A percentile compares a stretch with the other conserved stretches of the same genome.
Evolutionary conservation across 2,888 invertebrate species (phyloP).

Genomic region (Trachelus stipa): DNA sequence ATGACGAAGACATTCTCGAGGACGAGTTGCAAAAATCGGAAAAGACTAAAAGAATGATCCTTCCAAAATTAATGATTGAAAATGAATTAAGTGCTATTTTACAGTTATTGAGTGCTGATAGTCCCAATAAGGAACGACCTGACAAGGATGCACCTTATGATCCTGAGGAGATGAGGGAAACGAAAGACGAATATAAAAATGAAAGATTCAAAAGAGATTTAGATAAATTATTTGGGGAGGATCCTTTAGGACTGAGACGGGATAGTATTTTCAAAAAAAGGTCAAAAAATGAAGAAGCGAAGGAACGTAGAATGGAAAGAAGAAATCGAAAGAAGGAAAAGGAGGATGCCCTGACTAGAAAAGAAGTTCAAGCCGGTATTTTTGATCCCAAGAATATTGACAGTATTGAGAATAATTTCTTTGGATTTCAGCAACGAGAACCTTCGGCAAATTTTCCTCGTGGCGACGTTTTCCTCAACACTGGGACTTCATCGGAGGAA

Average conservation of each 20-base stretch:
- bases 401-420: slow-evolving; percentile 46
- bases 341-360: slow-evolving; percentile 17
- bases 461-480: slow-evolving; percentile 40
- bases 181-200: neutral
- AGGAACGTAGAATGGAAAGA: slow-evolving; percentile 28
- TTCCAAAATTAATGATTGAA: slow-evolving; percentile 34
- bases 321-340: slow-evolving; percentile 23
- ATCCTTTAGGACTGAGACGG: slow-evolving; percentile 27
- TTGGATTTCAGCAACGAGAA: slow-evolving; percentile 38
- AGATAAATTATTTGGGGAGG: slow-evolving; percentile 30
- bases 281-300: slow-evolving; percentile 30
- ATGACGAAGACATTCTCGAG: slow-evolving; percentile 30
- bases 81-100: slow-evolving; percentile 37
- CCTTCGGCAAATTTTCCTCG: slow-evolving; percentile 41
- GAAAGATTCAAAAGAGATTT: slow-evolving; percentile 23
- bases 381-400: slow-evolving; percentile 25
- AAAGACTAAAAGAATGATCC: slow-evolving; percentile 35
- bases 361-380: slow-evolving; percentile 16
- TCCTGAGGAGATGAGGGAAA: slow-evolving; percentile 15
- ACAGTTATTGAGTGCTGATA: slow-evolving; percentile 31
- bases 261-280: slow-evolving; percentile 23
- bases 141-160: neutral
- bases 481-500: slow-evolving; percentile 28
- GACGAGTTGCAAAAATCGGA: slow-evolving; percentile 40
- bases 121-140: neutral